Conservation (phyloP, 2,113 vertebrate genomes). For the Mormyrus iriodes region DNA sequence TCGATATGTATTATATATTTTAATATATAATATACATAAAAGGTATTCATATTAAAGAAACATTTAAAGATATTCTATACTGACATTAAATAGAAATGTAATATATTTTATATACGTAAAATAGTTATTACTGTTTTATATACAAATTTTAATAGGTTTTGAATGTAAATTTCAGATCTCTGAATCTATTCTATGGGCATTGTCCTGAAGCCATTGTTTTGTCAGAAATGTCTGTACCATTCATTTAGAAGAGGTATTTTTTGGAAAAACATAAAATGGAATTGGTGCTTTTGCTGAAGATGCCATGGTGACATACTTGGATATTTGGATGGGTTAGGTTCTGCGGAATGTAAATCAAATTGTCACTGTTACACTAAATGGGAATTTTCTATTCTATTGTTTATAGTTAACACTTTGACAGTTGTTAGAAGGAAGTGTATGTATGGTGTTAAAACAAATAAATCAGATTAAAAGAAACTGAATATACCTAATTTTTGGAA, state of each 20-base stretch:
- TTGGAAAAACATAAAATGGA: not conserved
- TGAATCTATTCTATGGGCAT: slow-evolving; percentile 1
- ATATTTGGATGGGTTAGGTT: not conserved
- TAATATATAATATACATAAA: not conserved
- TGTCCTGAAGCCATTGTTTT: not conserved
- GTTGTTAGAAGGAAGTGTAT: not conserved
- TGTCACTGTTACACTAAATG: not conserved
- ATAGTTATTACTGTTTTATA: not conserved
- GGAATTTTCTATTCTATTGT: not conserved
- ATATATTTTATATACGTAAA: not conserved
- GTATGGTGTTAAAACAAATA: not conserved
- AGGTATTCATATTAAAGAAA: not conserved
- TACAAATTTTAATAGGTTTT: not conserved
- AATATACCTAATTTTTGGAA: not conserved
- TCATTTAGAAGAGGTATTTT: not conserved
- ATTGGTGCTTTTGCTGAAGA: not conserved
- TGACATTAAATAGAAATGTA: not conserved
- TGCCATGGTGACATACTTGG: not conserved
- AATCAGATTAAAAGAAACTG: not conserved
- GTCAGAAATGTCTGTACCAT: not conserved
- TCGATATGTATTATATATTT: not conserved
- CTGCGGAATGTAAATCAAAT: not conserved
- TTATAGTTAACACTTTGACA: not conserved
- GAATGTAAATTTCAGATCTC: not conserved
- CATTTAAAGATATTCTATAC: not conserved